These are phyloP conservation scores for Drosophila ambigua DNA, from an alignment of 1,140 invertebrate species.

Conservation along the genomic window DNA sequence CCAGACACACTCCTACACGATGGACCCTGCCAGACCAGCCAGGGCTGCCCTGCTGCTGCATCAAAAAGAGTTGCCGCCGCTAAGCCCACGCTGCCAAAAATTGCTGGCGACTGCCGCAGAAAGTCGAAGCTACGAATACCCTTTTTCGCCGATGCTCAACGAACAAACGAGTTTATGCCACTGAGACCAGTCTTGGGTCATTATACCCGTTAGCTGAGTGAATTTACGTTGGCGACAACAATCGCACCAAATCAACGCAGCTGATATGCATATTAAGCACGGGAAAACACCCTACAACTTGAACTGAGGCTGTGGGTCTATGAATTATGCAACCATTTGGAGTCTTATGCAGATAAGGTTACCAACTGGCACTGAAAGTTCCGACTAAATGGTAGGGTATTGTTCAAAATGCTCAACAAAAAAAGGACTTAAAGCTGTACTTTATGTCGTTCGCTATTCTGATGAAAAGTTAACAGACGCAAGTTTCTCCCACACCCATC, in stretches of 20 bases:
- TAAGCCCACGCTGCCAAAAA: slow-evolving; percentile 44
- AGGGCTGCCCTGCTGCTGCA: slow-evolving; percentile 10
- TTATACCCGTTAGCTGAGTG: too few species aligned
- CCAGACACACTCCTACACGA: too few species aligned
- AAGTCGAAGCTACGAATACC: too few species aligned
- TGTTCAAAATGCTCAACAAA: slow-evolving; percentile 1
- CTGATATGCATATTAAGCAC: slow-evolving; percentile 51
- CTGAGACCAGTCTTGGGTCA: too few species aligned
- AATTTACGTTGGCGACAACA: background rate
- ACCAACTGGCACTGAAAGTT: slow-evolving; percentile 9
- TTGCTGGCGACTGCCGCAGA: too few species aligned
- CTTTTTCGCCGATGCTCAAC: too few species aligned
- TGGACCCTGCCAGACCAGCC: background rate
- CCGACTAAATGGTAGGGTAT: slow-evolving; percentile 20
- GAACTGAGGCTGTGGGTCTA: background rate
- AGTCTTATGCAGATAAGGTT: slow-evolving; percentile 13
- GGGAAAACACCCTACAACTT: slow-evolving; percentile 27
- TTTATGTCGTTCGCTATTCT: slow-evolving; percentile 69
- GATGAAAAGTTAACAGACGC: slow-evolving; percentile 53
- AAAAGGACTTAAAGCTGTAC: slow-evolving; percentile 1
- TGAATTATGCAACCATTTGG: slow-evolving; percentile 21
- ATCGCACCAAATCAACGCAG: slow-evolving; percentile 25
- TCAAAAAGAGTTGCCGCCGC: slow-evolving; percentile 63
- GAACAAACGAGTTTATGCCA: too few species aligned
- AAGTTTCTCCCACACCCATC: slow-evolving; percentile 47